Evolutionary conservation across 2,888 invertebrate species (phyloP).

Genomic region (Chrysopilus asiliformis): DNA sequence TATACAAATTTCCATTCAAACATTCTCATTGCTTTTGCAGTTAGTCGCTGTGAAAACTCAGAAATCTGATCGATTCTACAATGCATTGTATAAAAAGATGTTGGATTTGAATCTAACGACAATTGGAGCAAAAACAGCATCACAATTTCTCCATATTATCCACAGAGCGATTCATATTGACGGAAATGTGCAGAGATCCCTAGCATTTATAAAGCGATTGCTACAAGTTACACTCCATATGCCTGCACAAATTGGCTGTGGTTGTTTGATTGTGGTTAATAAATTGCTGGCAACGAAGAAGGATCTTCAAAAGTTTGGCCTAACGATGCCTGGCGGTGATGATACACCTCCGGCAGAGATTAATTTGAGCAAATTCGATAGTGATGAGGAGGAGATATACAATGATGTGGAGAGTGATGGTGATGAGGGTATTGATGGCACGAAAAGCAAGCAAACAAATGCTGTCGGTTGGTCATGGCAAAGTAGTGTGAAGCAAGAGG

Average conservation of each 20-base stretch:
- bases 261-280: slow-evolving; percentile 50
- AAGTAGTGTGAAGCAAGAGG: slow-evolving; percentile 25
- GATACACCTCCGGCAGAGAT: slow-evolving; percentile 15
- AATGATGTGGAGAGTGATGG: slow-evolving; percentile 20
- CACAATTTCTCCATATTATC: slow-evolving; percentile 73
- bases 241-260: slow-evolving; percentile 67
- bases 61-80: slow-evolving; percentile 51
- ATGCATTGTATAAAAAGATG: slow-evolving; percentile 78
- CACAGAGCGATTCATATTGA: slow-evolving; percentile 78
- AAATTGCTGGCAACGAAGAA: slow-evolving; percentile 55
- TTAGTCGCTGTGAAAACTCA: slow-evolving; percentile 25
- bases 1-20: slow-evolving; percentile 51
- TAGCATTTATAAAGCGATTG: slow-evolving; percentile 75
- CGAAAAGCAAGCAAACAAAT: slow-evolving; percentile 21
- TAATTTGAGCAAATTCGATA: slow-evolving; percentile 29
- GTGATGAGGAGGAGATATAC: slow-evolving; percentile 29
- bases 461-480: not conserved
- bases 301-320: slow-evolving; percentile 29
- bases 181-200: slow-evolving; percentile 50
- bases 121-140: slow-evolving; percentile 45
- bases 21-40: slow-evolving; percentile 31
- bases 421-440: slow-evolving; percentile 27
- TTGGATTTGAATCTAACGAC: slow-evolving; percentile 54
- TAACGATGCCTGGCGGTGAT: slow-evolving; percentile 7
- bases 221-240: slow-evolving; percentile 55